Conservation (phyloP, 2,113 vertebrate genomes). For the Hyperopisus bebe region DNA sequence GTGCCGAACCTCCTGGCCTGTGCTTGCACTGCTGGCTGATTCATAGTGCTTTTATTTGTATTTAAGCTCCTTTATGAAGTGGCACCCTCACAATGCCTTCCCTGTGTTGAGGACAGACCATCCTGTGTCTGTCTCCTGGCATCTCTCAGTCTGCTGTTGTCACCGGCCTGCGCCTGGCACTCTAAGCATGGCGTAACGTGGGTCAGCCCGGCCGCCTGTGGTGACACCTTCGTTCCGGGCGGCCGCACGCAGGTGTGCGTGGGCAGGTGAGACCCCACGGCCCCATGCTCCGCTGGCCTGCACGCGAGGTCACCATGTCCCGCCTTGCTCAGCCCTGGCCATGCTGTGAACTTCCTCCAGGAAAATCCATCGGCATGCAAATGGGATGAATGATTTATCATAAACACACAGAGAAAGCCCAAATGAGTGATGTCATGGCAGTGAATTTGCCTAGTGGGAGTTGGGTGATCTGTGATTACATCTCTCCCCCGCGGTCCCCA, state of each 20-base stretch:
- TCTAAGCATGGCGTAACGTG: background rate
- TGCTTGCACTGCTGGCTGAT: background rate
- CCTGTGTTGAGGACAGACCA: background rate
- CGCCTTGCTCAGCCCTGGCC: background rate
- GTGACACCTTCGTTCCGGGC: background rate
- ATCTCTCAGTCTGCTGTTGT: background rate
- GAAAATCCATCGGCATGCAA: background rate
- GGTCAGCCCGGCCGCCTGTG: background rate
- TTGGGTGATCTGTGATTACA: background rate
- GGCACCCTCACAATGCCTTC: background rate
- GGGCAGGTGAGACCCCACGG: background rate
- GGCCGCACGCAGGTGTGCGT: background rate
- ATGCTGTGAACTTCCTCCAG: background rate
- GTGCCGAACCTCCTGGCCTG: background rate
- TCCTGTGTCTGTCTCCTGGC: background rate
- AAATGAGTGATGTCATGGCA: background rate
- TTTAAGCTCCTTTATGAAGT: background rate
- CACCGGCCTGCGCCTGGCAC: background rate
- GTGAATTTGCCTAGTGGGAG: conserved; percentile 5
- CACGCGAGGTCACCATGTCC: background rate
- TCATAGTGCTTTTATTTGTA: conserved; percentile 1
- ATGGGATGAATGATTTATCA: conserved; percentile 4
- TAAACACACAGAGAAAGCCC: background rate
- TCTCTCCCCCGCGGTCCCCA: background rate
- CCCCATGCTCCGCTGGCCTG: background rate